Conservation (phyloP, 2,797 vertebrate species). For the Luscinia megarhynchos region DNA sequence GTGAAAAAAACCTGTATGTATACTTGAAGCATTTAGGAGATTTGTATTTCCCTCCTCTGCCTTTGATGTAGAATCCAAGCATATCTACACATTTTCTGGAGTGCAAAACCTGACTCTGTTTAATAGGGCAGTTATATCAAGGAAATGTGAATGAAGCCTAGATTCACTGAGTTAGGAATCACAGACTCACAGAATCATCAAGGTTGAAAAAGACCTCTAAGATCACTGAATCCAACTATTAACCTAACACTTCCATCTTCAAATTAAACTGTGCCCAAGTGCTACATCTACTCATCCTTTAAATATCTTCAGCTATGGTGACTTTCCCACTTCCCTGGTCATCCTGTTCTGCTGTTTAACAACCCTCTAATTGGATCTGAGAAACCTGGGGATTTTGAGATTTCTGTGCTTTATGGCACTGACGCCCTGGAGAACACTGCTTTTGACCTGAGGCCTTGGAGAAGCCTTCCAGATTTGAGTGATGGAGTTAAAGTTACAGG, state of each 20-base stretch:
- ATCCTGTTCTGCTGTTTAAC: background rate
- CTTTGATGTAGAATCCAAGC: background rate
- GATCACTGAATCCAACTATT: background rate
- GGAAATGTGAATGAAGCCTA: background rate
- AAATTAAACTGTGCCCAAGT: background rate
- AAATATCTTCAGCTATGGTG: background rate
- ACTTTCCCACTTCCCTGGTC: background rate
- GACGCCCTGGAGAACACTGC: too few species aligned
- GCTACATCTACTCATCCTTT: background rate
- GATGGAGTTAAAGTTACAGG: too few species aligned
- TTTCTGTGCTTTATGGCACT: too few species aligned
- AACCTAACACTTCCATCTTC: background rate
- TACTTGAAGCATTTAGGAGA: background rate
- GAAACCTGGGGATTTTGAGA: too few species aligned
- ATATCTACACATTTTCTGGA: background rate
- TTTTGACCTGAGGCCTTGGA: too few species aligned
- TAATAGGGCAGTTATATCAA: background rate
- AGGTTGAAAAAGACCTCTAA: background rate
- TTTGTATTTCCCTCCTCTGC: background rate
- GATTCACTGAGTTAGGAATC: background rate
- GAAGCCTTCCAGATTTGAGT: background rate
- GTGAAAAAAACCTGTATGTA: accelerated
- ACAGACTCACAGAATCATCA: background rate
- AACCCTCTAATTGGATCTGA: too few species aligned
- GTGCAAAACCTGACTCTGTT: background rate